A percentile compares a stretch with the other conserved stretches of the same genome.
phyloP scores from a whole-genome alignment of 1,140 invertebrate species.

The Hycleus phaleratus region DNA sequence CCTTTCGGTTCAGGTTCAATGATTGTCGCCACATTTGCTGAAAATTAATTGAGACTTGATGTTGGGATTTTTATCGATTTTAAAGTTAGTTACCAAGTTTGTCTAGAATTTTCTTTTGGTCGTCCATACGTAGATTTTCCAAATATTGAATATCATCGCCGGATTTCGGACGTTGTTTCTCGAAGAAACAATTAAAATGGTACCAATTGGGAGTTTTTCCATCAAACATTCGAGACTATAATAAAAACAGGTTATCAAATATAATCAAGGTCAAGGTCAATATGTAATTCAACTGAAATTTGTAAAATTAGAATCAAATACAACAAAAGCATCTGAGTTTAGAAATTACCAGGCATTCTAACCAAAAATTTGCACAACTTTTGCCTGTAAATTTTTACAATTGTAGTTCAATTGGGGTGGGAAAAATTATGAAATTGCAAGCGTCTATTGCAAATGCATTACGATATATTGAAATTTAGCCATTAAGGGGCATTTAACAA shows the following conservation, averaged over 20 bases:
- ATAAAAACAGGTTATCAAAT: not conserved
- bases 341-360: not conserved
- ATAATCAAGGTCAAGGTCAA: no score
- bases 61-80: not conserved
- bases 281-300: not conserved
- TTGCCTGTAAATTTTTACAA: no score
- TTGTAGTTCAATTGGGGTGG: no score
- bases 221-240: conserved; percentile 81
- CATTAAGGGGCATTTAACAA: no score
- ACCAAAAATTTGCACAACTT: not conserved
- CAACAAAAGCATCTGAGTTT: not conserved
- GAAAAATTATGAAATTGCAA: no score
- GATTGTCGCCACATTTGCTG: conserved; percentile 3
- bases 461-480: no score
- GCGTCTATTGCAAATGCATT: no score
- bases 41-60: not conserved
- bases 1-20: conserved; percentile 37
- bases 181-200: conserved; percentile 84
- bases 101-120: conserved; percentile 76
- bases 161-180: conserved; percentile 64
- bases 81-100: conserved; percentile 53
- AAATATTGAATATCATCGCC: conserved; percentile 77
- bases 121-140: conserved; percentile 73
- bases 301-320: not conserved
- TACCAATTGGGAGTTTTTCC: conserved; percentile 86